phyloP scores from a whole-genome alignment of 37 sponge, comb jelly and placozoan species.

The Ianthella basta region DNA sequence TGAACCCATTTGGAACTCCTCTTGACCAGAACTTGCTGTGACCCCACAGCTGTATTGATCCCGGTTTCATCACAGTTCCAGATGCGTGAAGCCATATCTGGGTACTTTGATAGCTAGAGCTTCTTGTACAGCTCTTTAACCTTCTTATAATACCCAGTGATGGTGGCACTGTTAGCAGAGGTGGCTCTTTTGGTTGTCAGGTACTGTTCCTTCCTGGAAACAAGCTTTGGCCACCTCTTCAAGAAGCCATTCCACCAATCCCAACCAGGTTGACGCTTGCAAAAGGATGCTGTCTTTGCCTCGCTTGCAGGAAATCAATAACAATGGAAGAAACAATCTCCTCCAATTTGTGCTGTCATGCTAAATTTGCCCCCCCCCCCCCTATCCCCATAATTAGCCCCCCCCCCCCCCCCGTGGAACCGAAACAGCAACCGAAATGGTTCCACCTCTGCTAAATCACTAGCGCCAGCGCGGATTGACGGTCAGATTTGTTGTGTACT shows the following conservation, averaged over 20 bases:
- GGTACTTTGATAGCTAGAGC: background rate
- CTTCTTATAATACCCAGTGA: slow-evolving; percentile 1
- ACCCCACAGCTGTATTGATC: slow-evolving; percentile 13
- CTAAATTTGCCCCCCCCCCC: too few species aligned
- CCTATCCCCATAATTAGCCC: too few species aligned
- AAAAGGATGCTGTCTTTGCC: slow-evolving; percentile 34
- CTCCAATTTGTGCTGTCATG: too few species aligned
- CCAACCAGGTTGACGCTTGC: slow-evolving; percentile 21
- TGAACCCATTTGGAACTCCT: slow-evolving; percentile 36
- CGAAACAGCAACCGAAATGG: too few species aligned
- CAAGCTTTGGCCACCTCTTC: slow-evolving; percentile 34
- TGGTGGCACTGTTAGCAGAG: slow-evolving; percentile 13
- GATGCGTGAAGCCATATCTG: slow-evolving; percentile 23
- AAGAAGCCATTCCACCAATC: slow-evolving; percentile 46
- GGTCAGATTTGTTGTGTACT: too few species aligned
- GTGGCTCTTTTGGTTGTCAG: slow-evolving; percentile 12
- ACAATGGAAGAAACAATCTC: slow-evolving; percentile 36
- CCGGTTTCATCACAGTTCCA: slow-evolving; percentile 56
- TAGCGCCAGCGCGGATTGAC: too few species aligned
- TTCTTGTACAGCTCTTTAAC: background rate
- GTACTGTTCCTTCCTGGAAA: slow-evolving; percentile 32
- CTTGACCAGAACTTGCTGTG: slow-evolving; percentile 26
- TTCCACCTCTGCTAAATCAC: too few species aligned
- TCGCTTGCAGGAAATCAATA: slow-evolving; percentile 31
- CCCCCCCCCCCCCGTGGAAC: too few species aligned